Base-by-base conservation (phyloP, 2,888 invertebrate genomes). In the Phalera bucephala region DNA sequence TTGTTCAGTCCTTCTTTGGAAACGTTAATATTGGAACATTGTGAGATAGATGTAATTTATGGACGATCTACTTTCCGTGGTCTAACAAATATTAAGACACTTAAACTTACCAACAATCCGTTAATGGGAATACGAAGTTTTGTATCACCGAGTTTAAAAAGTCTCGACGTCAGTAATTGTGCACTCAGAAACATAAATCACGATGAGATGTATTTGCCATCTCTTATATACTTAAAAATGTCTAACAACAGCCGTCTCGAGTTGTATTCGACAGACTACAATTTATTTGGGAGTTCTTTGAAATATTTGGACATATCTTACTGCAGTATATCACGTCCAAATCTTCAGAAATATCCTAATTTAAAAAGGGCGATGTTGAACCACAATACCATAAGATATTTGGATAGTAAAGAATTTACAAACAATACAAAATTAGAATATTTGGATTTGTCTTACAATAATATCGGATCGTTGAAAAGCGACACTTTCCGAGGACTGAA, bases 361-460 rank as follows among this genome's bases (percentile, higher is more conserved):
- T 69, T 95, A 11, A 86, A 85, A 21, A 89, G 88, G 45, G 90
- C 91, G 1, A 80, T 92, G 22, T 66, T 95, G 4, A 91, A 91
- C 25, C 92, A 92, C 27, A 95, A 95, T 58, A 89, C 92, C 70
- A 85, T 95, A 28, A 85, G 92, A 45, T 78, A 79, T 23, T 69
- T 95, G 5, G 86, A 85, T 7, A 87, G 87, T 31, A 83, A 90
- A 37, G 92, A 91, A 51, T 95, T 95, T 69, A 61, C 69, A 0
- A 92, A 92, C 54, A 94, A 93, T 63, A 81, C 91, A 2, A 82
- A 90, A 48, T 67, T 95, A 26, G 90, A 92, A 57, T 74, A 88
- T 36, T 66, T 95, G 9, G 93, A 94, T 67, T 68, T 95, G 22
- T 93, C 94, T 0, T 87, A 90, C 26, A 95, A 95, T 72, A 91